phyloP scores from a whole-genome alignment of 2,888 invertebrate genomes.

The Metopia argyrocephala region DNA sequence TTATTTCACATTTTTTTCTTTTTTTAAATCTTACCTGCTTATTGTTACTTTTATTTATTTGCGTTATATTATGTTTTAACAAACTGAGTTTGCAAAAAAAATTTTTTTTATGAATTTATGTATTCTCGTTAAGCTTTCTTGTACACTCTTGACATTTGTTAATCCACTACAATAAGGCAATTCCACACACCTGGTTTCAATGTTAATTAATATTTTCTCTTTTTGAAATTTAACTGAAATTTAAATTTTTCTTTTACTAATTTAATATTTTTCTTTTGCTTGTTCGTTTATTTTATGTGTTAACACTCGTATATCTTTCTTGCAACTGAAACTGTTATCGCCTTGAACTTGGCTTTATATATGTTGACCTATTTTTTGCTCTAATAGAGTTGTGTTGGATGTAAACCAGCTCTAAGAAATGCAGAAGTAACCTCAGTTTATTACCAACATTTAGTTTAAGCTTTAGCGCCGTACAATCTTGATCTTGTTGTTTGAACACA shows the following conservation, averaged over 20 bases:
- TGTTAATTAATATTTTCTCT: conserved; percentile 38
- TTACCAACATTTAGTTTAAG: conserved; percentile 26
- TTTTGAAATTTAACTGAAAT: not conserved
- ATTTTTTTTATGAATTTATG: not conserved
- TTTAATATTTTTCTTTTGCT: conserved; percentile 8
- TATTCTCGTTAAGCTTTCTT: too few relatives aligned
- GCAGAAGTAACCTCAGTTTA: conserved; percentile 43
- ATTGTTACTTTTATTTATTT: conserved; percentile 1
- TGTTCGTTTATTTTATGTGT: conserved; percentile 18
- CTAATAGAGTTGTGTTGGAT: conserved; percentile 56
- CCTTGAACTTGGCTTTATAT: conserved; percentile 92
- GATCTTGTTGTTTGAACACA: conserved; percentile 17
- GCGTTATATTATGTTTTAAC: not conserved
- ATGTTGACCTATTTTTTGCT: conserved; percentile 85
- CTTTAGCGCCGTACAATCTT: conserved; percentile 5
- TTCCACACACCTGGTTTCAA: conserved; percentile 34
- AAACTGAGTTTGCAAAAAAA: not conserved
- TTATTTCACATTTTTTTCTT: conserved; percentile 18
- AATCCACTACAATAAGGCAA: conserved; percentile 19
- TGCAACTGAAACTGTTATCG: conserved; percentile 82
- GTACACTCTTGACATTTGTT: conserved; percentile 38
- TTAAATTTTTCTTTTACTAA: not conserved
- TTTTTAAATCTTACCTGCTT: conserved; percentile 52
- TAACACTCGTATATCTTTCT: conserved; percentile 69
- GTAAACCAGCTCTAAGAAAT: conserved; percentile 64